A percentile compares a stretch with the other conserved stretches of the same genome.
Conservation (phyloP, 64 coral and sea anemone species). For the Montipora sp. region DNA sequence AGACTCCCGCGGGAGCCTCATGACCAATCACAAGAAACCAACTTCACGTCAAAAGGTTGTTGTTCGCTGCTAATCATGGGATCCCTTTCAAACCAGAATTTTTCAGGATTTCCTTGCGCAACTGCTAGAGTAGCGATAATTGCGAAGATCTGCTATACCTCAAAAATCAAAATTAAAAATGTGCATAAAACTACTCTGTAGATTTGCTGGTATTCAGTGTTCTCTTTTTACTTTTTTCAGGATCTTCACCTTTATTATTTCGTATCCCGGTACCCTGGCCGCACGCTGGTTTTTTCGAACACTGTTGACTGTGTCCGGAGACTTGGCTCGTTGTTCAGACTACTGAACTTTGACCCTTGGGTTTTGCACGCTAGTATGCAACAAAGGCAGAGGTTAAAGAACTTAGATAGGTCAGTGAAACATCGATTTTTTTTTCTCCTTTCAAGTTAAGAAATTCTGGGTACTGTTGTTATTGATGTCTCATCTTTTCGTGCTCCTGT, state of each 20-base stretch:
- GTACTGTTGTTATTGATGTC: not conserved
- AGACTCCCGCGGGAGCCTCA: no score
- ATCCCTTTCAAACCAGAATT: no score
- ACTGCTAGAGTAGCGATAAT: no score
- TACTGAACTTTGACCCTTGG: constrained; percentile 84
- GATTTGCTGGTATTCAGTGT: no score
- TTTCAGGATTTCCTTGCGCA: no score
- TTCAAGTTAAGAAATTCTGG: not conserved
- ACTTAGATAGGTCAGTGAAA: constrained; percentile 77
- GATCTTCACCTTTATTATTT: constrained; percentile 96
- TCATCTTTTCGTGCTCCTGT: not conserved
- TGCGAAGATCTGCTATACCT: no score
- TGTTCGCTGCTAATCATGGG: no score
- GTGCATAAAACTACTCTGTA: no score
- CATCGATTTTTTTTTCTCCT: not conserved
- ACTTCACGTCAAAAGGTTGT: no score
- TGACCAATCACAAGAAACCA: no score
- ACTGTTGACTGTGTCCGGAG: constrained; percentile 89
- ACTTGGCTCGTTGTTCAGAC: constrained; percentile 76
- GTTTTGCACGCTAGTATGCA: constrained; percentile 94
- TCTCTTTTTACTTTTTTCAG: constrained; percentile 38
- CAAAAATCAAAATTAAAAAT: no score
- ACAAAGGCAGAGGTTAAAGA: constrained; percentile 94
- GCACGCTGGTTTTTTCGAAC: constrained; percentile 93
- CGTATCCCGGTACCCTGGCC: constrained; percentile 88